Evolutionary conservation across 2,113 vertebrate species (phyloP).

Genomic region (Scatophagus argus): DNA sequence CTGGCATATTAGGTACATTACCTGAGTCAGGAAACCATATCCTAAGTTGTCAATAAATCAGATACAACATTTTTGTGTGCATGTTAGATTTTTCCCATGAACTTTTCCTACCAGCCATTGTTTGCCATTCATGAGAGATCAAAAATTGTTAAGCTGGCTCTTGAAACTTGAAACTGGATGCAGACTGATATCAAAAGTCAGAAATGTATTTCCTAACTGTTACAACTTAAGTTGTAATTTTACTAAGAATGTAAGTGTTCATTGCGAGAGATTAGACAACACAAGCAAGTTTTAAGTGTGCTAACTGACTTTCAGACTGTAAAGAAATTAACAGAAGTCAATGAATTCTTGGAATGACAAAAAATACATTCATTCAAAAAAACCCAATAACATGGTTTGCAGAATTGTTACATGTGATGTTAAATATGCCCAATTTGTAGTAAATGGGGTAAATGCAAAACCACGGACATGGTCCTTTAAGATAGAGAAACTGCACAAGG

Average conservation of each 20-base stretch:
- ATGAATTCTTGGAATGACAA: not conserved
- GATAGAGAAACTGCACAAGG: not conserved
- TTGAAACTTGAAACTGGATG: not conserved
- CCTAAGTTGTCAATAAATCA: not conserved
- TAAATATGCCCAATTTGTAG: not conserved
- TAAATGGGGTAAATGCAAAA: constrained; percentile 14
- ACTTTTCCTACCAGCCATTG: not conserved
- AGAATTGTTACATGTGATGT: not conserved
- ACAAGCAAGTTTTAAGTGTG: not conserved
- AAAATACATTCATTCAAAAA: not conserved
- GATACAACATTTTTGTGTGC: not conserved
- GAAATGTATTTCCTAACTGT: not conserved
- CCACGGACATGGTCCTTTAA: not conserved
- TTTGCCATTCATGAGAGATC: not conserved
- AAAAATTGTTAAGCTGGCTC: not conserved
- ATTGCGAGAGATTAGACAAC: not conserved
- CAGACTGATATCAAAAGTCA: not conserved
- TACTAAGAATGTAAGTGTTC: not conserved
- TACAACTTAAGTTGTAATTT: not conserved
- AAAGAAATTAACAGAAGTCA: not conserved
- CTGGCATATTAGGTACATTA: not conserved
- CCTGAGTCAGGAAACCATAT: not conserved
- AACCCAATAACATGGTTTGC: not conserved
- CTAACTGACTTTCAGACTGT: not conserved
- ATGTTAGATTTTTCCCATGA: not conserved